Base-by-base conservation (phyloP, 1,140 invertebrate genomes). In the Trachymyrmex cornetzi region DNA sequence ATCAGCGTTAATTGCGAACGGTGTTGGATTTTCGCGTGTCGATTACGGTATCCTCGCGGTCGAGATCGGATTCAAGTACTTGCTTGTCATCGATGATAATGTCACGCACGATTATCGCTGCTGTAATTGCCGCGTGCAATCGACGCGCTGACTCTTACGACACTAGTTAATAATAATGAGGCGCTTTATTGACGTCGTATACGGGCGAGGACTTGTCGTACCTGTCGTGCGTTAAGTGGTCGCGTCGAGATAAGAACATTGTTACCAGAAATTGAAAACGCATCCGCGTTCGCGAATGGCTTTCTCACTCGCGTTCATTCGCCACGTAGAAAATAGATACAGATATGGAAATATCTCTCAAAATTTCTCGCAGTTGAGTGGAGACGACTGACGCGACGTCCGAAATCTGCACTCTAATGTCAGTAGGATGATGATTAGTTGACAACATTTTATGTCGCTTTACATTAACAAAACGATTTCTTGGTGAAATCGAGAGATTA, bases 101-200 rank as follows among this genome's bases (percentile, higher is more conserved):
- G 59, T 55, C 77, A 66, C 66, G 59, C 59, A 63, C 86, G 82
- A 90, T 90, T 90, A 91, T 88, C 77, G 77, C 22, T 22, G 66
- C 75, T 61, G 85, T 84, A 85, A 86, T 79, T 61, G 69, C 74
- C 24, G 55, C 53, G 27, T 38, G 53, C 57, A 22, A 50, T 57
- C 44, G 66, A 24, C 66, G 66, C 77, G 57, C 27, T 67, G 77
- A 84, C 89, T 69, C 66, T 90, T 91, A 91, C 89, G 77, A 90
- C 77, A 72, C 82, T 27, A 85, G 88, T 91, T 44, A 88, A 91
- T 90, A 88, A 88, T 88, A 91, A 91, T 79, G 89, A 84, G 74
- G 6, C 44, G 59, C n/a, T 88, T 88, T 91, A 90, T 84, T 87
- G 87, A 80, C 59, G 61, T 74, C 77, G 63, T 90, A 79, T 72